These are phyloP conservation scores for Sus cebifrons DNA, from an alignment of 2,797 vertebrate species.

Conservation along the genomic window DNA sequence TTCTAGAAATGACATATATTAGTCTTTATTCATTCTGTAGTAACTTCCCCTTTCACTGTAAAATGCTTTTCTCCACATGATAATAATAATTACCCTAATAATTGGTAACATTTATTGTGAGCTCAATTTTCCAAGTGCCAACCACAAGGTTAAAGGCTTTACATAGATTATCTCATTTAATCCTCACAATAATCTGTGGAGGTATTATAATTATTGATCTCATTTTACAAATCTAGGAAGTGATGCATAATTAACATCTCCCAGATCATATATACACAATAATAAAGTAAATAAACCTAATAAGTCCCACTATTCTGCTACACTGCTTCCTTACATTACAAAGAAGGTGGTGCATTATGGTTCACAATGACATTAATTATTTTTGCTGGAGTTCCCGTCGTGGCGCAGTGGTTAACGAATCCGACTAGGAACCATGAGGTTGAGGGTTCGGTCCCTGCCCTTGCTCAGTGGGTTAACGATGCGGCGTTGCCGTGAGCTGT, in stretches of 20 bases:
- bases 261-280: neutral
- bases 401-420: too few species aligned
- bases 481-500: too few species aligned
- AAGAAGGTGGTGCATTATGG: neutral
- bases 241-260: neutral
- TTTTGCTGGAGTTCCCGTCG: neutral
- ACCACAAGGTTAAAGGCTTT: neutral
- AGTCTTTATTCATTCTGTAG: neutral
- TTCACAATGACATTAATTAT: neutral
- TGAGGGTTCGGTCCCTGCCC: too few species aligned
- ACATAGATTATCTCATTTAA: slow-evolving; percentile 7
- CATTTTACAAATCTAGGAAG: neutral
- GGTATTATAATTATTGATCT: neutral
- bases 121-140: neutral
- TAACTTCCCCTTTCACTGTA: neutral
- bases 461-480: too few species aligned
- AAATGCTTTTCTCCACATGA: neutral
- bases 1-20: neutral
- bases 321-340: neutral
- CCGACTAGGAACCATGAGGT: too few species aligned
- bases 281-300: slow-evolving; percentile 32
- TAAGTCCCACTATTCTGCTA: neutral
- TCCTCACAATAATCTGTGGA: neutral
- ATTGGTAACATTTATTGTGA: slow-evolving; percentile 27
- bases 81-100: neutral